Evolutionary conservation across 1,140 invertebrate genomes (phyloP), one percentile per base, ranked within the genome.

Genomic region (Drosophila lini): DNA sequence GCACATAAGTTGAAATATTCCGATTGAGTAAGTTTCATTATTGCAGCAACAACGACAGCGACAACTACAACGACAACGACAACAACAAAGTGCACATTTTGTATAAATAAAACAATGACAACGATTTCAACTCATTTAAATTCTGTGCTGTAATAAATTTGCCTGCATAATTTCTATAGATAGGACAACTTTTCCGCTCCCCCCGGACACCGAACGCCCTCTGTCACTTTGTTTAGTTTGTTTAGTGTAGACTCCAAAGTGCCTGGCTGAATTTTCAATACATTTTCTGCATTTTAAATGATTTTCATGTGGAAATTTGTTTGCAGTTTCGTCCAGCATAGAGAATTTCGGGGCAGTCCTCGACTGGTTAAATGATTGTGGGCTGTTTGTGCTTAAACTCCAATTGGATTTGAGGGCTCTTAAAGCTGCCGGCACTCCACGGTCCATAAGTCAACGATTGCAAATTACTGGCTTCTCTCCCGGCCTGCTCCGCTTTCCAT

Each of bases 1-100:
- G 83, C 84, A 88, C 85, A 88, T 88, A 88, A 88, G 84, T 89
- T 88, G 84, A 88, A 89, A 90, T 89, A 89, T 89, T 89, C 85
- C 84, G 83, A 90, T 90, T 89, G 84, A 89, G 81, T 90, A 81
- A 90, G 81, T 84, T 89, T 84, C 85, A 89, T 90, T 89, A 89
- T 81, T 76, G 62, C 77, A 78, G 70, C 74, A 82, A 64, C 59
- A 83, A 52, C 75, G 60, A 52, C 32, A 42, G 32, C 44, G 55
- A 58, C 73, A 75, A 67, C 68, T 68, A 60, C 62, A 82, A 50
- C 74, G 52, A 56, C 38, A 45, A 34, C 41, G 58, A 58, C 62
- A 79, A 80, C 52, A 77, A 80, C 56, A 83, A 74, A 77, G 79
- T 88, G 79, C 80, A 83, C 77, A 89, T 89, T 81, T 84, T 74